Base-by-base conservation (phyloP, 2,888 invertebrate genomes). In the Dione juno region DNA sequence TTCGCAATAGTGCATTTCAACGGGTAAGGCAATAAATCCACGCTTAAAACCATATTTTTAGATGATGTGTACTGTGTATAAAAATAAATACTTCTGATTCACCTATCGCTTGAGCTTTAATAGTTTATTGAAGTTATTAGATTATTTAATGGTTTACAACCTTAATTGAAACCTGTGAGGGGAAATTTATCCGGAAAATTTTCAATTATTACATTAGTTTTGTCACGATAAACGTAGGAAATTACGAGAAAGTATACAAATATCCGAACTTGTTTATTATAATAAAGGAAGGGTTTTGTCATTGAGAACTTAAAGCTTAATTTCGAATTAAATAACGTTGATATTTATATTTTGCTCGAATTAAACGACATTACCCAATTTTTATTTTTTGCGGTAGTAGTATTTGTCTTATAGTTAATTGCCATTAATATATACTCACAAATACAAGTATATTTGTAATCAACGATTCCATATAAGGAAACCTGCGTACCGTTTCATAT, bases 1-100 rank as follows among this genome's bases (percentile, higher is more conserved):
- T 69, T 72, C 57, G 64, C 63, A 72, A 72, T 45, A 72, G 37
- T 58, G 43, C 66, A 72, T 63, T 57, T 67, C 21, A 53, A 21
- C 28, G 48, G 48, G 45, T 40, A 59, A 59, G 37, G n/a, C 35
- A 54, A 40, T 45, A 64, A 43, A 68, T 63, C 16, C 41, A 61
- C 28, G 14, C 40, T 16, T 52, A 41, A 45, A 66, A 40, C 16
- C 52, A 59, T 58, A 53, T 64, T 57, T 50, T 58, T 58, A 21
- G 19, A 54, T 61, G 70, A 70, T 59, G 59, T 43, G 28, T 41
- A 41, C 50, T 67, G 3, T 50, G 21, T 59, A 19, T 64, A 37
- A 54, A 64, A 54, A 69, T 59, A 59, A 61, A 28, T 21, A 8
- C 58, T 3, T 21, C 10, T 67, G 67, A 67, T 58, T 58, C 50